phyloP scores from a whole-genome alignment of 2,797 vertebrate species.

The Glossophaga mutica region DNA sequence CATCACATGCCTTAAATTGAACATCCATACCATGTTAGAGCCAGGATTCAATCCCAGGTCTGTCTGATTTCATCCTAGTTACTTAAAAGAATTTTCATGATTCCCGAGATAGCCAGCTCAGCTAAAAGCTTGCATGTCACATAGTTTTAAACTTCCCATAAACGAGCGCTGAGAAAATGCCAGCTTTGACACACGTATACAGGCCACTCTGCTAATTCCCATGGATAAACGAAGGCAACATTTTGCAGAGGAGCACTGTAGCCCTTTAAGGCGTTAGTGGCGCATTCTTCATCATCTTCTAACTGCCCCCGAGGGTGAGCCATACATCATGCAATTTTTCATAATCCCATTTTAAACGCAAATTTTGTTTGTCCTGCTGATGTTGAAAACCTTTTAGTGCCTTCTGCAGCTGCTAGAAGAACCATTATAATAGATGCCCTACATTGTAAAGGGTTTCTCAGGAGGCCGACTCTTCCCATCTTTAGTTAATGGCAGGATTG shows the following conservation, averaged over 20 bases:
- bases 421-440: conserved; percentile 10
- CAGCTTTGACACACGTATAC: neutral
- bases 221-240: neutral
- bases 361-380: conserved; percentile 26
- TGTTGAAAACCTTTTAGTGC: conserved; percentile 56
- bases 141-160: neutral
- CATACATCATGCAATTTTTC: neutral
- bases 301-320: neutral
- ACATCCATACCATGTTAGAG: neutral
- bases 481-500: neutral
- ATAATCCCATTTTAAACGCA: conserved; percentile 29
- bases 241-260: conserved; percentile 28
- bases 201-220: neutral
- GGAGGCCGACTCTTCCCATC: neutral
- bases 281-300: neutral
- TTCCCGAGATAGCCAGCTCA: neutral
- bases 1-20: neutral
- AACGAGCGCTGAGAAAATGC: neutral
- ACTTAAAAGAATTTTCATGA: neutral
- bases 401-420: conserved; percentile 21
- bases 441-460: conserved; percentile 30
- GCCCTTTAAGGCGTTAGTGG: conserved; percentile 36
- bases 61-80: neutral
- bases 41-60: neutral
- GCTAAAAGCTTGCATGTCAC: neutral